Evolutionary conservation across 1,140 invertebrate genomes (phyloP).

Genomic region (Potamilus streckersoni): DNA sequence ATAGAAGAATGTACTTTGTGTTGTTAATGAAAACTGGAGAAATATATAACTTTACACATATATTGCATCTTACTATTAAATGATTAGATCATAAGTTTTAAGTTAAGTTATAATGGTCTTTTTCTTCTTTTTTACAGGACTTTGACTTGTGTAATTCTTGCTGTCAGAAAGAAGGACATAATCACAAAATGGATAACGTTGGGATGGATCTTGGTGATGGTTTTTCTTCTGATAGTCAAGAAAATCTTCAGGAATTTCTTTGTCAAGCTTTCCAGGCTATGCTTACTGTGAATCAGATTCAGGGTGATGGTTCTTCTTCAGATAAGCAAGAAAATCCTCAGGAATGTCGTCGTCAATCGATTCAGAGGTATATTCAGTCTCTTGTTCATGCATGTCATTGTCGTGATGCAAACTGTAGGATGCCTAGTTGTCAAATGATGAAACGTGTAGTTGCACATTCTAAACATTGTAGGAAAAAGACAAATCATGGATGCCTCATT

Average conservation of each 20-base stretch:
- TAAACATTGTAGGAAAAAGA: slow-evolving; percentile 94
- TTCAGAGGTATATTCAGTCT: slow-evolving; percentile 97
- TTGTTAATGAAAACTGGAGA: too few species aligned
- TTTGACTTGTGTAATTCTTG: slow-evolving; percentile 97
- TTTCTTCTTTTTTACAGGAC: slow-evolving; percentile 76
- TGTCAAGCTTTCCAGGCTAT: slow-evolving; percentile 94
- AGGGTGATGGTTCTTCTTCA: slow-evolving; percentile 90
- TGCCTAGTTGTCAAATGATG: slow-evolving; percentile 98
- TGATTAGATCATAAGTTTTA: too few species aligned
- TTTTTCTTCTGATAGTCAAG: slow-evolving; percentile 82
- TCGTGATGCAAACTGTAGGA: slow-evolving; percentile 96
- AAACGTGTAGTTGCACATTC: slow-evolving; percentile 97
- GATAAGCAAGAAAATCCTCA: slow-evolving; percentile 79
- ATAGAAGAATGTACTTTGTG: too few species aligned
- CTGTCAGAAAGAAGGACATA: slow-evolving; percentile 94
- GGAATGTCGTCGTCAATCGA: slow-evolving; percentile 92
- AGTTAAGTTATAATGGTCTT: neutral
- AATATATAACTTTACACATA: too few species aligned
- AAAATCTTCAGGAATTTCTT: slow-evolving; percentile 83
- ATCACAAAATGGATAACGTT: slow-evolving; percentile 97
- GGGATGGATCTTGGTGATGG: slow-evolving; percentile 96
- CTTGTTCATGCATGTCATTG: slow-evolving; percentile 97
- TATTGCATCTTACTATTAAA: too few species aligned
- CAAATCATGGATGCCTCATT: slow-evolving; percentile 95
- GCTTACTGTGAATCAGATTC: too few species aligned